Evolutionary conservation across 2,888 invertebrate genomes (phyloP), one percentile per base, ranked within the genome.

Genomic region (Napeogenes inachia): DNA sequence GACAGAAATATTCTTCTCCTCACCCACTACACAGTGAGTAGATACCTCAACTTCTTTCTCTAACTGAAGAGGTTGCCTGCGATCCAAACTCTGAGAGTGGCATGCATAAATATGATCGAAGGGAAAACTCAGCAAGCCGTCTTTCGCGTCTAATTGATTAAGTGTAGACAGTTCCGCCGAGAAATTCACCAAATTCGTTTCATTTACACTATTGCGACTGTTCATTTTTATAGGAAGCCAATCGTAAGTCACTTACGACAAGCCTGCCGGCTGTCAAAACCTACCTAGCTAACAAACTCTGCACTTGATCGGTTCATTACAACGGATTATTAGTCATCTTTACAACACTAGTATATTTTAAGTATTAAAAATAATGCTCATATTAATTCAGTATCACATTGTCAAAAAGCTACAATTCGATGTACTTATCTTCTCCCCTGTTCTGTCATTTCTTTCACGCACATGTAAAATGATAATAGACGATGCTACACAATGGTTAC

Each of bases 41-140:
- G 84, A 73, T 57, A 88, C 81, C 67, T 85, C 87, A 21, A 86
- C 79, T 73, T 87, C 85, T 69, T 88, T 88, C 65, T 83, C 84
- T n/a, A 86, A 72, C 45, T 81, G 79, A 61, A 85, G 73, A 8
- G 79, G 72, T 64, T 79, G 80, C 61, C 81, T 79, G 53, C 80
- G 75, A 35, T 84, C 84, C 5, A 81, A 71, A 54, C 77, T 81
- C 65, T 87, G 89, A 8, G 91, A 89, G 73, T 91, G 93, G 75
- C 93, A 93, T 53, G 94, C 94, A 81, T 95, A 95, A 82, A 95
- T 92, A 82, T 95, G 94, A 87, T 95, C 94, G 75, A 93, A 94
- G 56, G 93, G 92, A 75, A 93, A 92, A 79, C 91, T 92, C 73
- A 93, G 80, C 74, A 92, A 86, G 61, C 92, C 90, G 71, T 92